Evolutionary conservation across 2,888 invertebrate species (phyloP).

Genomic region (Chirona hameri): DNA sequence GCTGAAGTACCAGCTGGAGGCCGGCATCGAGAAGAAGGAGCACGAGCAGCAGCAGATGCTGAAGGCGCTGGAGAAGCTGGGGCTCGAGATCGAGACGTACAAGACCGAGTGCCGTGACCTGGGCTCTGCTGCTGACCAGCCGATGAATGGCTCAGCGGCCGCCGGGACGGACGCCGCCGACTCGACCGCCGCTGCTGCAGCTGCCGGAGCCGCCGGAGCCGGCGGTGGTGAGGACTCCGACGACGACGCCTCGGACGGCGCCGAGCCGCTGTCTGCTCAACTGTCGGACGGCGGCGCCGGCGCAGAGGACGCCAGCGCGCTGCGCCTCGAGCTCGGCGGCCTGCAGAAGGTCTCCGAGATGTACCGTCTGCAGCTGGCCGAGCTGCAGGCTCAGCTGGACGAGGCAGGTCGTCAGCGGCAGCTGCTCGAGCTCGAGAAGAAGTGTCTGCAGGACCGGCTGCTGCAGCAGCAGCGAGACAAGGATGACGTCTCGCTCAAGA

Average conservation of each 20-base stretch:
- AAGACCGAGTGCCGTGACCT: background rate
- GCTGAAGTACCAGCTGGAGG: background rate
- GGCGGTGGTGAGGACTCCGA: no score
- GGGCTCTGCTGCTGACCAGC: background rate
- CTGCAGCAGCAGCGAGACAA: slow-evolving; percentile 26
- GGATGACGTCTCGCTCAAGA: slow-evolving; percentile 26
- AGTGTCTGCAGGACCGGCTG: slow-evolving; percentile 22
- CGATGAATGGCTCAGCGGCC: background rate
- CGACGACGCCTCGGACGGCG: background rate
- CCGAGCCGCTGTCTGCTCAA: background rate
- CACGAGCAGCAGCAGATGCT: background rate
- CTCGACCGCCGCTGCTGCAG: background rate
- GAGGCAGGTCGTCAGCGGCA: background rate
- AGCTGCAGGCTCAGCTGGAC: background rate
- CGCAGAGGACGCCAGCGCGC: background rate
- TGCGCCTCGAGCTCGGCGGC: background rate
- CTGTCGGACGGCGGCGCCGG: background rate
- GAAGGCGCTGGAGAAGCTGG: background rate
- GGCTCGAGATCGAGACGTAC: background rate
- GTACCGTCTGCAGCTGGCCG: background rate
- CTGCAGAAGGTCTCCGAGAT: slow-evolving; percentile 22
- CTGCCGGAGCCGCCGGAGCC: no score
- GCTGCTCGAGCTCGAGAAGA: slow-evolving; percentile 26
- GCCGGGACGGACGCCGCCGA: background rate
- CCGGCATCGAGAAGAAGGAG: background rate